These are phyloP conservation scores for Drosophila eugracilis DNA, from an alignment of 1,140 invertebrate species.

Conservation along the genomic window DNA sequence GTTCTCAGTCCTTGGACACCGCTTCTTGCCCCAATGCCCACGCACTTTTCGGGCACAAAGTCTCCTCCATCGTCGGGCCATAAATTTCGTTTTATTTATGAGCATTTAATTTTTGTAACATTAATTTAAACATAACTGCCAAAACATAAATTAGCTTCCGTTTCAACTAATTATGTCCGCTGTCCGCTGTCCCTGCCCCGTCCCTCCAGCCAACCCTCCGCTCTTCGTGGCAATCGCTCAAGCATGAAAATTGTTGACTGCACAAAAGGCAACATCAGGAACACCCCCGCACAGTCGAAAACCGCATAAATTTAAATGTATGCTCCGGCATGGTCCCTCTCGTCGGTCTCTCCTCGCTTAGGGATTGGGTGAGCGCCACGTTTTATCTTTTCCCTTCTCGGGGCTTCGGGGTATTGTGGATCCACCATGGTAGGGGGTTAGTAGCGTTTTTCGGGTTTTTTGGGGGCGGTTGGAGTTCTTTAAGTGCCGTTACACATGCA, in stretches of 20 bases:
- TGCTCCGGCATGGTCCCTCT: slow-evolving; percentile 4
- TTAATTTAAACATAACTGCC: slow-evolving; percentile 85
- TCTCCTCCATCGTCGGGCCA: slow-evolving; percentile 33
- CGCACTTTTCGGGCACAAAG: slow-evolving; percentile 5
- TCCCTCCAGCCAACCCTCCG: slow-evolving; percentile 1
- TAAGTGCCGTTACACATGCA: slow-evolving; percentile 81
- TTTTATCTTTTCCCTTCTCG: slow-evolving; percentile 65
- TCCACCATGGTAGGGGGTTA: neutral
- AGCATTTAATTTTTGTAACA: slow-evolving; percentile 84
- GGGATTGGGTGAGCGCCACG: slow-evolving; percentile 44
- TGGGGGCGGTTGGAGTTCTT: slow-evolving; percentile 18
- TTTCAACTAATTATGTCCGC: slow-evolving; percentile 83
- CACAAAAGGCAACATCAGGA: slow-evolving; percentile 73
- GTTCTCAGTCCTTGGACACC: slow-evolving; percentile 15
- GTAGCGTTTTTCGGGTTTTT: no score
- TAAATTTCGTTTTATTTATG: slow-evolving; percentile 83
- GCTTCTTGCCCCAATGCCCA: neutral
- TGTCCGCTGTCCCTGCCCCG: no score
- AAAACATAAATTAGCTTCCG: slow-evolving; percentile 85
- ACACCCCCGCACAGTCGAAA: slow-evolving; percentile 44
- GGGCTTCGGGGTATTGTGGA: neutral
- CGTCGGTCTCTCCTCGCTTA: slow-evolving; percentile 1
- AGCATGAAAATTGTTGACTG: slow-evolving; percentile 82
- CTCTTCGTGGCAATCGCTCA: slow-evolving; percentile 71
- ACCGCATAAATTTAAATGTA: slow-evolving; percentile 72